Conservation (phyloP, 2,888 invertebrate genomes). For the Scaeva pyrastri region DNA sequence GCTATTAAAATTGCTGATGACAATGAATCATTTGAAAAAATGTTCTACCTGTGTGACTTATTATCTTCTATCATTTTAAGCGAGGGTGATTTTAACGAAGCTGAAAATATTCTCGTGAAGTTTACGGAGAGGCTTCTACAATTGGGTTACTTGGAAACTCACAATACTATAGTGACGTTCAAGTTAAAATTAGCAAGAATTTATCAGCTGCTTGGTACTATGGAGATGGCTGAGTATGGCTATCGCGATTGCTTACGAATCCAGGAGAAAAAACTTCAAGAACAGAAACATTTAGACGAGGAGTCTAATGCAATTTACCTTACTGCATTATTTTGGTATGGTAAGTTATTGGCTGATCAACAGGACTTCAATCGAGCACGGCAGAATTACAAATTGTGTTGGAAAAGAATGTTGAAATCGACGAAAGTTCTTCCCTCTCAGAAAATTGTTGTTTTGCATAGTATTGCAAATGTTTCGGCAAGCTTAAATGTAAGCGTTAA, state of each 20-base stretch:
- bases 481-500: constrained; percentile 59
- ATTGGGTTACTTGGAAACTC: constrained; percentile 81
- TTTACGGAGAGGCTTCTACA: constrained; percentile 83
- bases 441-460: constrained; percentile 84
- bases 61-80: constrained; percentile 83
- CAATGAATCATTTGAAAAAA: constrained; percentile 79
- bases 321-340: constrained; percentile 84
- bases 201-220: constrained; percentile 82
- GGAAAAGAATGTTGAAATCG: constrained; percentile 82
- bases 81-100: constrained; percentile 82
- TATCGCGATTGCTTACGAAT: constrained; percentile 82
- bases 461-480: constrained; percentile 80
- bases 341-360: constrained; percentile 82
- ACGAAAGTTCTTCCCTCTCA: constrained; percentile 83
- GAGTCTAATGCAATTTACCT: constrained; percentile 83
- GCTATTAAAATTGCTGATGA: constrained; percentile 83
- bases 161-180: constrained; percentile 83
- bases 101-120: constrained; percentile 82
- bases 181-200: constrained; percentile 83
- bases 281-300: constrained; percentile 81
- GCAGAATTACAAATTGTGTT: constrained; percentile 82
- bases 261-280: constrained; percentile 82
- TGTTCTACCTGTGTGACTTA: constrained; percentile 82
- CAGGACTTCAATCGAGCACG: constrained; percentile 80
- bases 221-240: constrained; percentile 83